Evolutionary conservation across 2,113 vertebrate genomes (phyloP), one percentile per base, ranked within the genome.

Genomic region (Egretta garzetta): DNA sequence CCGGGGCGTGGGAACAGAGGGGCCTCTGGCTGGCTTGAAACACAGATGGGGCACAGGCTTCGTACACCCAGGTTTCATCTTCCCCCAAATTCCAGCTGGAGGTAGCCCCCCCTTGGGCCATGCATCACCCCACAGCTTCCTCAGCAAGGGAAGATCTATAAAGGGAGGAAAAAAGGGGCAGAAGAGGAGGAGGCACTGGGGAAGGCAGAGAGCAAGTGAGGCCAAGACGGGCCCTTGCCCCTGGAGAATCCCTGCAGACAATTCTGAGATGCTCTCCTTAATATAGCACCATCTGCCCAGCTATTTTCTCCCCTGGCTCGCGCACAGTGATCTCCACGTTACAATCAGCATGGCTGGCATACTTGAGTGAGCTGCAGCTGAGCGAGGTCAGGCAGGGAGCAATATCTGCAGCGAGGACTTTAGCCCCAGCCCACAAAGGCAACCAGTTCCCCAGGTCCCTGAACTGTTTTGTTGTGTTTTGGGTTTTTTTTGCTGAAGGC

Each of bases 201-300:
- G 21, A 87, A 94, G 43, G 66, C 87, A 95, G 73, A 73, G 96
- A 96, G 95, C 95, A 96, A 94, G 79, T 86, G 47, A 97, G 95
- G 97, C 95, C 97, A 96, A 94, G 93, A 90, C 0, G 0, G 52
- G 50, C 90, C 58, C 74, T 82, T 80, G 80, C 30, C 71, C 77
- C 90, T 14, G 14, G 73, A 96, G 94, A 87, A 91, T 96, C 95
- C 89, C 91, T 82, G 87, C 93, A 95, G 91, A 96, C 74, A 73
- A 77, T 94, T 96, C 93, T 96, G 94, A 95, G 95, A 94, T 24
- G 13, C 28, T 93, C 50, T 93, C 41, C 95, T 96, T 97, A 97
- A 96, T 96, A 94, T 96, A 97, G 96, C 89, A 91, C 89, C 93
- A 95, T 93, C 91, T 97, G 94, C 86, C 83, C 70, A 32, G 86